A percentile compares a stretch with the other conserved stretches of the same genome.
Evolutionary conservation across 2,797 vertebrate genomes (phyloP).

Genomic region (Loris lydekkerianus): DNA sequence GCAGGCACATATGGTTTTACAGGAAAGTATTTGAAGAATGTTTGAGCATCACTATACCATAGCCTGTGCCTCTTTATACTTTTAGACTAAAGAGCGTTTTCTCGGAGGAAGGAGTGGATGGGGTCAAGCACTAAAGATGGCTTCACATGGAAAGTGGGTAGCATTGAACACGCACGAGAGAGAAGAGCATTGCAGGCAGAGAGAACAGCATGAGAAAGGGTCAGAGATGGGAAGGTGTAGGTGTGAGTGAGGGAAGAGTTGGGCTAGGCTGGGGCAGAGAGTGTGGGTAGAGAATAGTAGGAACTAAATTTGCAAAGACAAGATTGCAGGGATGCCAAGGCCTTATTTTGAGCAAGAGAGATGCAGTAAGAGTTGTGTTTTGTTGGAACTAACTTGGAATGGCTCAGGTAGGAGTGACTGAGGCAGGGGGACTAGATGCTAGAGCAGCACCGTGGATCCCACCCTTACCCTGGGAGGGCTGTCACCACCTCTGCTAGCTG

Average conservation of each 20-base stretch:
- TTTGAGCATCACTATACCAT: neutral
- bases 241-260: neutral
- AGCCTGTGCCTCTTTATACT: neutral
- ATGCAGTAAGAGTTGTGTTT: neutral
- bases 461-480: too few relatives aligned
- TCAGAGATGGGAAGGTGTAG: neutral
- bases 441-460: fast-evolving
- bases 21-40: neutral
- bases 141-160: neutral
- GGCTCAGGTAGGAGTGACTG: neutral
- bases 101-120: neutral
- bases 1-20: neutral
- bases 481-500: neutral
- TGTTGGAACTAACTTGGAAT: neutral
- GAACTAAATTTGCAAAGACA: neutral
- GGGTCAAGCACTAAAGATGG: neutral
- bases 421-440: neutral
- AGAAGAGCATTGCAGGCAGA: neutral
- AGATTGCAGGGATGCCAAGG: neutral
- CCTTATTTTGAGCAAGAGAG: neutral
- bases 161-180: neutral
- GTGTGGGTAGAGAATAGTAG: neutral
- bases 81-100: neutral
- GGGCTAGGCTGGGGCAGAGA: neutral
- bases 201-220: neutral